These are phyloP conservation scores for Drosophila murphyi DNA, from an alignment of 1,140 invertebrate species.

Conservation along the genomic window DNA sequence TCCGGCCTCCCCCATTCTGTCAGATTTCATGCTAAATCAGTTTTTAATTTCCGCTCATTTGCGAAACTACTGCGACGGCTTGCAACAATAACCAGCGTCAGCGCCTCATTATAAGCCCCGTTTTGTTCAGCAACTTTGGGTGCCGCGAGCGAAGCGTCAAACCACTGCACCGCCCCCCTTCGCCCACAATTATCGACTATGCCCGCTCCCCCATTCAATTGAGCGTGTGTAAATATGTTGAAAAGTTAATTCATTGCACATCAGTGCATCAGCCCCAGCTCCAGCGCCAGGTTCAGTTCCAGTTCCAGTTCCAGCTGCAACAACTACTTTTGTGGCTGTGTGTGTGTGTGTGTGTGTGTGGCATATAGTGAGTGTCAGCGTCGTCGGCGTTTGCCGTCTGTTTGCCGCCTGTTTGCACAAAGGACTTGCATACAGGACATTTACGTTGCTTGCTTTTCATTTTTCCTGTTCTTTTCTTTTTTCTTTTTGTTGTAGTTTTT, in stretches of 20 bases:
- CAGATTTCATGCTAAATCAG: constrained; percentile 63
- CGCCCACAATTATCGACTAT: background rate
- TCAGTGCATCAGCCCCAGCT: constrained; percentile 59
- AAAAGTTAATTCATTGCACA: constrained; percentile 84
- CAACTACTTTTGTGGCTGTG: constrained; percentile 2
- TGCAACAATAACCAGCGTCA: constrained; percentile 54
- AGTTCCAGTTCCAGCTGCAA: constrained; percentile 2
- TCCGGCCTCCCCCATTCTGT: background rate
- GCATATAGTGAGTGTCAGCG: constrained; percentile 69
- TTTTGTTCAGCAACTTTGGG: constrained; percentile 70
- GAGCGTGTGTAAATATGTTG: constrained; percentile 83
- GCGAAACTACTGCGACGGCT: constrained; percentile 46
- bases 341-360: constrained; percentile 7
- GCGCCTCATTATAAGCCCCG: constrained; percentile 65
- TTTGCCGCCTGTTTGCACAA: constrained; percentile 75
- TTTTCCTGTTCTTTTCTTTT: constrained; percentile 18
- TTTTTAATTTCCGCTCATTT: constrained; percentile 81
- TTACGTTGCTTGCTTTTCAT: constrained; percentile 58
- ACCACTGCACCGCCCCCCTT: background rate
- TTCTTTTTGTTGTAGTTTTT: constrained; percentile 32
- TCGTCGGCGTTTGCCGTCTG: constrained; percentile 61
- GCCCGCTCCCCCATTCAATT: constrained; percentile 66
- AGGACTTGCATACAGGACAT: constrained; percentile 72
- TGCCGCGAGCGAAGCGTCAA: constrained; percentile 46
- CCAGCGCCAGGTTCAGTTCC: background rate